Evolutionary conservation across 2,888 invertebrate species (phyloP).

Genomic region (Nemotelus nigrinus): DNA sequence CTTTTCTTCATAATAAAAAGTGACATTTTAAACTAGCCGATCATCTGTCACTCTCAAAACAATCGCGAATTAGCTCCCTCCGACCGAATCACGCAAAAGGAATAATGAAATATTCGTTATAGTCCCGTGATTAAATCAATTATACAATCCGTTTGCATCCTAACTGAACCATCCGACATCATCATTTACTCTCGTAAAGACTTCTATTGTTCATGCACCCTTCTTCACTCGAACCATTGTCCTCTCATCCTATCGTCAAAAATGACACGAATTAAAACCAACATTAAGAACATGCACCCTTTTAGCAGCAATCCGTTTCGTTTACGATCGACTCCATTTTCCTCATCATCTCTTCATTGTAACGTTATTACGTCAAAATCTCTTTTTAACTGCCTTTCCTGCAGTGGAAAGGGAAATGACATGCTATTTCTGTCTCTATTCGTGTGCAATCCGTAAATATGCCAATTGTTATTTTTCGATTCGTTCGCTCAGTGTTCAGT

Average conservation of each 20-base stretch:
- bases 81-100: not conserved
- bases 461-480: slow-evolving; percentile 1
- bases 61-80: slow-evolving; percentile 20
- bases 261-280: slow-evolving; percentile 50
- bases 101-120: slow-evolving; percentile 29
- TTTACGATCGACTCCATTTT: slow-evolving; percentile 39
- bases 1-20: too few relatives aligned
- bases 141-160: slow-evolving; percentile 21
- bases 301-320: slow-evolving; percentile 1
- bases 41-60: slow-evolving; percentile 25
- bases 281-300: slow-evolving; percentile 44
- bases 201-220: slow-evolving; percentile 34
- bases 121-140: slow-evolving; percentile 37
- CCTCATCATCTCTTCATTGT: slow-evolving; percentile 51
- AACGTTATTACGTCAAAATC: slow-evolving; percentile 51
- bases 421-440: not conserved
- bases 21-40: not conserved
- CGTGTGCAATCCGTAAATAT: slow-evolving; percentile 21
- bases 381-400: slow-evolving; percentile 48
- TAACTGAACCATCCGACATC: slow-evolving; percentile 31
- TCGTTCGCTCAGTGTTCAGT: not conserved
- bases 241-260: slow-evolving; percentile 5
- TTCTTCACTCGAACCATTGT: not conserved
- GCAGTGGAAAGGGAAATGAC: not conserved
- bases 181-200: slow-evolving; percentile 23